phyloP scores from a whole-genome alignment of 2,888 invertebrate genomes.

The Metallyticus violacea region DNA sequence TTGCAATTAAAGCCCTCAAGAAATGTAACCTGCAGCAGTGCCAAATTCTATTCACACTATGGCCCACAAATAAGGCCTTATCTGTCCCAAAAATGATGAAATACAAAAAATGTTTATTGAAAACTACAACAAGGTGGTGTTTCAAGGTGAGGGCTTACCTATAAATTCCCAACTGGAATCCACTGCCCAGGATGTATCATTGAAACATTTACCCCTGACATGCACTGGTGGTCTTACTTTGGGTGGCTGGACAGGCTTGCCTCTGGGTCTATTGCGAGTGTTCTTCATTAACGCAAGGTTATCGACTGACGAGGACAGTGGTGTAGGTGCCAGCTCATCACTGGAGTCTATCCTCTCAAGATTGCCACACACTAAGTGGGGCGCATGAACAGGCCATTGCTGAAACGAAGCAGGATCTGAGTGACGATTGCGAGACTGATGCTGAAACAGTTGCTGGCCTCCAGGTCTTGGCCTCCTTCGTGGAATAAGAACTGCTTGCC shows the following conservation, averaged over 20 bases:
- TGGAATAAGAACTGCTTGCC: conserved; percentile 46
- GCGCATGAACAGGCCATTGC: conserved; percentile 38
- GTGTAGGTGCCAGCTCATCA: conserved; percentile 35
- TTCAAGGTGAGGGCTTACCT: too few species aligned
- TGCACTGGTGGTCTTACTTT: conserved; percentile 48
- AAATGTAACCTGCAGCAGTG: too few species aligned
- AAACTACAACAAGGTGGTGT: too few species aligned
- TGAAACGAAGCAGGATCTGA: conserved; percentile 50
- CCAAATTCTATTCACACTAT: too few species aligned
- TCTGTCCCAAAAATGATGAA: too few species aligned
- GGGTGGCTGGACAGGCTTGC: conserved; percentile 71
- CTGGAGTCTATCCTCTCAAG: conserved; percentile 48
- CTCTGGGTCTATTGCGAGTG: conserved; percentile 49
- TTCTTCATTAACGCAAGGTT: conserved; percentile 54
- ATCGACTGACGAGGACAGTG: conserved; percentile 64
- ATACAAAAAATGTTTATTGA: too few species aligned
- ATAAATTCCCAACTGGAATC: conserved; percentile 91
- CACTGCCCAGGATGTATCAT: conserved; percentile 69
- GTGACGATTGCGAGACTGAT: conserved; percentile 42
- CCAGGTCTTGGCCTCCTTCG: conserved; percentile 42
- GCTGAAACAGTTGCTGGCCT: conserved; percentile 16
- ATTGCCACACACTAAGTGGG: conserved; percentile 39
- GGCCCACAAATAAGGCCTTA: too few species aligned
- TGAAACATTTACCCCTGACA: conserved; percentile 41
- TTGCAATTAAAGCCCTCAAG: too few species aligned